A percentile compares a stretch with the other conserved stretches of the same genome.
These are phyloP conservation scores for Phoenoteleia sp. DNA, from an alignment of 2,888 invertebrate species.

Conservation along the genomic window DNA sequence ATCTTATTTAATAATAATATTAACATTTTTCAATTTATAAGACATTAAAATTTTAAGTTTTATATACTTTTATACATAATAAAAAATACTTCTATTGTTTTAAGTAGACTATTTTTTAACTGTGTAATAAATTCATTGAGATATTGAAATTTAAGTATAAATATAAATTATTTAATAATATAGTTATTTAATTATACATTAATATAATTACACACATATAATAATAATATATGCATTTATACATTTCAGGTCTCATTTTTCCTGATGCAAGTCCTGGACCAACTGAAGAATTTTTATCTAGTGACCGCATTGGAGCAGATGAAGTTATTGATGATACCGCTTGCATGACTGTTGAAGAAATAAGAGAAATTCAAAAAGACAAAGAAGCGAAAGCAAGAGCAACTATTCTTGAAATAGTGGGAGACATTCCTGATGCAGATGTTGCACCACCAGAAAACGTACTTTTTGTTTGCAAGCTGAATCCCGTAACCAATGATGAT, in stretches of 20 bases:
- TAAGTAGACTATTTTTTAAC: too few relatives aligned
- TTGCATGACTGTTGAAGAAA: conserved; percentile 94
- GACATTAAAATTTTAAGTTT: too few relatives aligned
- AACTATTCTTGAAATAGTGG: conserved; percentile 99
- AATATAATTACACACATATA: too few relatives aligned
- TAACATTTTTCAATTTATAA: too few relatives aligned
- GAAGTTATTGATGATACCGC: conserved; percentile 97
- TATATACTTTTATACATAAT: too few relatives aligned
- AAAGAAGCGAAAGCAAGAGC: conserved; percentile 98
- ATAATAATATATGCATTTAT: too few relatives aligned
- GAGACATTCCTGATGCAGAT: conserved; percentile 98
- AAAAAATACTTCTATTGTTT: too few relatives aligned
- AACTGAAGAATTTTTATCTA: conserved; percentile 92
- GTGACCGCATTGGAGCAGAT: conserved; percentile 96
- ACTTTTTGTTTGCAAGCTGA: conserved; percentile 99
- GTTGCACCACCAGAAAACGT: conserved; percentile 99
- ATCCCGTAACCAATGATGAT: conserved; percentile 99
- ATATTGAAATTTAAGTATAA: too few relatives aligned
- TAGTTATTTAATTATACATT: too few relatives aligned
- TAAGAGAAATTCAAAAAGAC: conserved; percentile 95
- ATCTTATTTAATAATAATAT: too few relatives aligned
- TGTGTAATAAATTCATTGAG: too few relatives aligned
- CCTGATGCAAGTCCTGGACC: conserved; percentile 97
- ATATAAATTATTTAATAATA: too few relatives aligned
- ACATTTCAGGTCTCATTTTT: conserved; percentile 87